These are phyloP conservation scores for Amazonetta brasiliensis DNA, from an alignment of 2,797 vertebrate species.

Conservation along the genomic window DNA sequence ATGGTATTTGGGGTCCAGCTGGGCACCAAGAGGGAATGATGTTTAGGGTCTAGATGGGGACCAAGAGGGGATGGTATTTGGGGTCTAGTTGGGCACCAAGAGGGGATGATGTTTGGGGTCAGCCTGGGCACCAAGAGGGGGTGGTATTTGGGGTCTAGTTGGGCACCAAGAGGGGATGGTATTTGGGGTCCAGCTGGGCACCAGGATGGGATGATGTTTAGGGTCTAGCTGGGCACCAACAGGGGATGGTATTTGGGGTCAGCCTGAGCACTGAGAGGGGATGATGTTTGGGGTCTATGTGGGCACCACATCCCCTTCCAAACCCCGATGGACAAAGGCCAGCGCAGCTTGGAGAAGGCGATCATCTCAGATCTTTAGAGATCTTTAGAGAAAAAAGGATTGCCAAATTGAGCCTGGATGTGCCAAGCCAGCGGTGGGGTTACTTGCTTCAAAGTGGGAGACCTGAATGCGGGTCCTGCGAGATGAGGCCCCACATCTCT, in stretches of 20 bases:
- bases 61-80: too few relatives aligned
- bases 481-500: background rate
- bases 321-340: background rate
- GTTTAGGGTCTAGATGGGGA: fast-evolving
- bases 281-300: fast-evolving
- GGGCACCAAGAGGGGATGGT: too few relatives aligned
- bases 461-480: background rate
- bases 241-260: background rate
- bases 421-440: background rate
- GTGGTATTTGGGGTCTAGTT: fast-evolving
- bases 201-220: fast-evolving
- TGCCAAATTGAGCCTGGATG: background rate
- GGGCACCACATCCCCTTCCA: fast-evolving
- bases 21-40: too few relatives aligned
- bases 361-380: too few relatives aligned
- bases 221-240: background rate
- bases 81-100: too few relatives aligned
- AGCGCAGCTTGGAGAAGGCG: background rate
- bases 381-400: background rate
- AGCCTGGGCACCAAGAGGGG: too few relatives aligned
- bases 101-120: too few relatives aligned
- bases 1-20: fast-evolving
- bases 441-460: background rate
- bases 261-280: background rate
- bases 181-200: background rate